Evolutionary conservation across 2,113 vertebrate genomes (phyloP).

Genomic region (Rhizomys pruinosus): DNA sequence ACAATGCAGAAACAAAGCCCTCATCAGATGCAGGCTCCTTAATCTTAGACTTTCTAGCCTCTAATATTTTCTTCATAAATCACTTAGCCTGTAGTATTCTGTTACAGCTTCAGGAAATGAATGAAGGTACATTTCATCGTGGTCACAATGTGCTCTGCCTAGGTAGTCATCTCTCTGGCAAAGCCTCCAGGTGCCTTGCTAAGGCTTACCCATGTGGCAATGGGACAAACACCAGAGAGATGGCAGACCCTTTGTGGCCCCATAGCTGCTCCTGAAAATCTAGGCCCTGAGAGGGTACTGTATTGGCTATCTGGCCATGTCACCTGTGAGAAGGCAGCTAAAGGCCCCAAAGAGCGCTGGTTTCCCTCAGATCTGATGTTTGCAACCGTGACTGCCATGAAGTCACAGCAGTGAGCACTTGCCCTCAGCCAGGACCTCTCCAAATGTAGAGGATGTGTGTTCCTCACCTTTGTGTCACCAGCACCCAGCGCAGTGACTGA

Average conservation of each 20-base stretch:
- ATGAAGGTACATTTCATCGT: not conserved
- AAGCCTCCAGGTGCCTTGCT: not conserved
- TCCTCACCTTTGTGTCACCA: not conserved
- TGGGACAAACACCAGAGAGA: not conserved
- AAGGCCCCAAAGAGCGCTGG: not conserved
- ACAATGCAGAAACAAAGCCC: not conserved
- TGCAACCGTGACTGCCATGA: not conserved
- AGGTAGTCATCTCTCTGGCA: not conserved
- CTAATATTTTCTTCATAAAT: not conserved
- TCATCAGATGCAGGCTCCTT: not conserved
- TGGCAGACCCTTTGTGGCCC: not conserved
- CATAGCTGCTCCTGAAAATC: not conserved
- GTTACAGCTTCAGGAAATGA: not conserved
- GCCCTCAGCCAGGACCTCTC: not conserved
- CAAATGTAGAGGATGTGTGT: not conserved
- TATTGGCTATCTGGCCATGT: too few relatives aligned
- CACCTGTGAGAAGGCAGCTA: too few relatives aligned
- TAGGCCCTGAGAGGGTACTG: too few relatives aligned
- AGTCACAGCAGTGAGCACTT: not conserved
- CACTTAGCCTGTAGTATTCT: not conserved
- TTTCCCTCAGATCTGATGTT: not conserved
- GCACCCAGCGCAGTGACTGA: not conserved
- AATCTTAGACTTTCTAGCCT: not conserved
- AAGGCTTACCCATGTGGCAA: not conserved
- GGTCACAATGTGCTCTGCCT: not conserved